A percentile compares a stretch with the other conserved stretches of the same genome.
phyloP scores from a whole-genome alignment of 2,113 vertebrate species.

The Numenius arquata region DNA sequence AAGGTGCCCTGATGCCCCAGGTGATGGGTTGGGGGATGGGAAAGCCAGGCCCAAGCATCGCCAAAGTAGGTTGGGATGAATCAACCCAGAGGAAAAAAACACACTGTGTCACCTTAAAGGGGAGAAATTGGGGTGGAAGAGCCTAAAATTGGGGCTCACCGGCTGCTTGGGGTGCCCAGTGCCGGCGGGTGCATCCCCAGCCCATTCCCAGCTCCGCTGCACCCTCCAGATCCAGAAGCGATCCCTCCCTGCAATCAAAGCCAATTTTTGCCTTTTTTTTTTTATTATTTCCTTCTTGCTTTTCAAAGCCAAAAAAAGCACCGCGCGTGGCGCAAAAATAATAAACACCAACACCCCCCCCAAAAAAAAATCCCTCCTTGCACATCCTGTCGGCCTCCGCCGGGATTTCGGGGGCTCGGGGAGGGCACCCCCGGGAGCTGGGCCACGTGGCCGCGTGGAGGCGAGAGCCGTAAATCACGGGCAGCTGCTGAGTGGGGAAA shows the following conservation, averaged over 20 bases:
- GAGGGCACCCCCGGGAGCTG: background rate
- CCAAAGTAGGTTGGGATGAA: fast-evolving
- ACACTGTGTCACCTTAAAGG: background rate
- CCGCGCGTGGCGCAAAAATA: too few relatives aligned
- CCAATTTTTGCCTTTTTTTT: background rate
- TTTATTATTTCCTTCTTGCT: background rate
- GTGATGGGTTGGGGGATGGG: background rate
- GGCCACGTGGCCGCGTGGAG: background rate
- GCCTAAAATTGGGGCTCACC: background rate
- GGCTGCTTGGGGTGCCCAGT: fast-evolving
- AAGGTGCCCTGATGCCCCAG: background rate
- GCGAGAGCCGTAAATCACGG: background rate
- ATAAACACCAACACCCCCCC: too few relatives aligned
- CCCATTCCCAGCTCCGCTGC: background rate
- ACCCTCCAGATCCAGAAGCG: background rate
- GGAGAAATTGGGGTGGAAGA: background rate
- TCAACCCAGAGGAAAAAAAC: background rate
- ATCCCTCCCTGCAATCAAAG: background rate
- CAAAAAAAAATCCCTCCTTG: background rate
- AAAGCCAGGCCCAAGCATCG: background rate
- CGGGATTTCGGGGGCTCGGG: background rate
- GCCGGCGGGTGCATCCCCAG: fast-evolving
- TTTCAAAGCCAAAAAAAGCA: background rate
- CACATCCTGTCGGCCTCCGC: background rate
- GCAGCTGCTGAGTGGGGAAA: background rate